Evolutionary conservation across 2,113 vertebrate species (phyloP), one percentile per base, ranked within the genome.

Genomic region (Lipotes vexillifer): DNA sequence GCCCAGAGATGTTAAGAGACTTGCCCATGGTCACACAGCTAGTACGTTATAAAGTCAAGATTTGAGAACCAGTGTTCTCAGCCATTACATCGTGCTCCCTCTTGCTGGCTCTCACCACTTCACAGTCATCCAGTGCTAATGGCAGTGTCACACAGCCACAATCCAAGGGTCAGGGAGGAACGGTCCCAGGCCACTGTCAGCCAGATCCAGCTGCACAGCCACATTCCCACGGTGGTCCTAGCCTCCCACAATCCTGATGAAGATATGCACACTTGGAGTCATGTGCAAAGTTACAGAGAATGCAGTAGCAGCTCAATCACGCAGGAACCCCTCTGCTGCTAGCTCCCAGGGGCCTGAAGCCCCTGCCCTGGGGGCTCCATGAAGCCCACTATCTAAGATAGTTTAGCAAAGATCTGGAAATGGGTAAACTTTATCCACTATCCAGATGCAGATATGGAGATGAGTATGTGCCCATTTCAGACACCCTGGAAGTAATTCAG

Each of bases 141-240:
- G 61, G 46, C 29, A 33, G 3, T 44, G 21, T 31, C 80, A 59
- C 78, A 10, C 4, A 6, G 31, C 8, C 33, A 29, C 69, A 36
- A 4, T 38, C 9, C 27, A 18, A 10, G 17, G 71, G 6, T 11
- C 52, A 31, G 18, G 68, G 41, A 33, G 90, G 57, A 38, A 36
- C 5, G 2, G 15, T 61, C 49, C 12, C 8, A 57, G 27, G 57
- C 21, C 55, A 4, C 38, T 61, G 41, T 15, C 21, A 72, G 17
- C 36, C 38, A 31, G 74, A 49, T 5, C 29, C 41, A 14, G 55
- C 63, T 33, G 17, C 8, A 21, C 23, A 13, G 15, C 29, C 55
- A 63, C 0, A 0, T 38, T 44, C 46, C 10, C 27, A 25, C 0
- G 18, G 36, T 9, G 23, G 49, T 52, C 72, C 29, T 33, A 63